Evolutionary conservation across 2,113 vertebrate species (phyloP), one percentile per base, ranked within the genome.

Genomic region (Ceyx margarethae): DNA sequence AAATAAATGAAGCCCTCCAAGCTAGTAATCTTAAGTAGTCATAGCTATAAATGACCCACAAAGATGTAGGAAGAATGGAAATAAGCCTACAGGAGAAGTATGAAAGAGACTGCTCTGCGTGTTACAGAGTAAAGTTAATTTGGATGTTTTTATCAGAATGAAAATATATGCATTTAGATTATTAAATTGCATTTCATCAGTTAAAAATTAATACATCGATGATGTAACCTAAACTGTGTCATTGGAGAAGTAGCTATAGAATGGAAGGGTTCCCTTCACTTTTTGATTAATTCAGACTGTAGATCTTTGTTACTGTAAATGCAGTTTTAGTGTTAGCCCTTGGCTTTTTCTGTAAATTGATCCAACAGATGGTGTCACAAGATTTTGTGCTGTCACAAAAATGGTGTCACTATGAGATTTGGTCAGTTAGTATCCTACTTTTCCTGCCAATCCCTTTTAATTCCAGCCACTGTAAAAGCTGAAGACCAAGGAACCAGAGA

Each of bases 401-500:
- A 95, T 79, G 56, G 95, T 89, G 84, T 93, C 83, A 90, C 21
- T 93, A 94, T 94, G 81, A 94, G 43, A 81, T 94, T 93, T 89
- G 64, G 58, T 69, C 83, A 79, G 66, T 91, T 88, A 93, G 91
- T 93, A 87, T 89, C 57, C 72, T 81, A 17, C 14, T 85, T 71
- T 76, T 89, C 62, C 72, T 85, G 75, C 78, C 89, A 95, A 72
- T 91, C 60, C 40, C 90, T 73, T 92, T 95, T 95, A 81, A 93
- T 82, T 91, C 57, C 58, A 72, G 89, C 90, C 81, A 75, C 58
- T 62, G 33, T 81, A 88, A 91, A 87, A 67, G 72, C 57, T 90
- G 58, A 94, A 79, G 56, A 79, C 58, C 68, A 26, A 51, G 37
- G 42, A 91, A 89, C 79, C 58, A 80, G 58, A 89, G 74, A 57